Conservation (phyloP, 92 coral and sea anemone species). For the Heliopora coerulea region DNA sequence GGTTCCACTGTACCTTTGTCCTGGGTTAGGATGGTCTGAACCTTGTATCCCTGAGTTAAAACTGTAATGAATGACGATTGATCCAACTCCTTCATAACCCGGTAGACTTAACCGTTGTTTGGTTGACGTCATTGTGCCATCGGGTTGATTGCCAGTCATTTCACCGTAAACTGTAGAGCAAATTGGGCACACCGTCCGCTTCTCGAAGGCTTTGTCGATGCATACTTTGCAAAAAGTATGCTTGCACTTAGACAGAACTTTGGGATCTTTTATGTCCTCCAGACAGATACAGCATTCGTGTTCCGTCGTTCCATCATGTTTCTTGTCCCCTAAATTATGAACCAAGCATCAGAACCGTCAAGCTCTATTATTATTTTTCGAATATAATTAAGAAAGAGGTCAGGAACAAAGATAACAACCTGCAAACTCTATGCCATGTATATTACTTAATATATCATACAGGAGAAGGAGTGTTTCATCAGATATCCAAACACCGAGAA, state of each 20-base stretch:
- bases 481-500: no score
- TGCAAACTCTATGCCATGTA: no score
- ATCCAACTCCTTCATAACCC: constrained; percentile 40
- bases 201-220: constrained; percentile 36
- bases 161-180: constrained; percentile 28
- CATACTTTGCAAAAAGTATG: constrained; percentile 68
- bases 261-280: constrained; percentile 40
- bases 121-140: constrained; percentile 48
- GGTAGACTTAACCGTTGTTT: constrained; percentile 48
- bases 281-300: constrained; percentile 61
- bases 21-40: constrained; percentile 50
- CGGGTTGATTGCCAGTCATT: constrained; percentile 46
- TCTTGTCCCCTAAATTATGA: neutral
- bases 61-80: constrained; percentile 23
- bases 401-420: no score
- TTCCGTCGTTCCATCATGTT: neutral
- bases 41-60: constrained; percentile 36
- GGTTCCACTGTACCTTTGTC: constrained; percentile 50
- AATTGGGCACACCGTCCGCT: neutral
- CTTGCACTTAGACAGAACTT: constrained; percentile 58
- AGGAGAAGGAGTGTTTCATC: no score
- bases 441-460: no score
- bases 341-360: no score
- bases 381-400: no score
- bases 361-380: no score